Percentiles rank a stretch among this genome's conserved stretches.
These are phyloP conservation scores for Corythornis cristatus DNA, from an alignment of 2,113 vertebrate genomes.

Conservation along the genomic window DNA sequence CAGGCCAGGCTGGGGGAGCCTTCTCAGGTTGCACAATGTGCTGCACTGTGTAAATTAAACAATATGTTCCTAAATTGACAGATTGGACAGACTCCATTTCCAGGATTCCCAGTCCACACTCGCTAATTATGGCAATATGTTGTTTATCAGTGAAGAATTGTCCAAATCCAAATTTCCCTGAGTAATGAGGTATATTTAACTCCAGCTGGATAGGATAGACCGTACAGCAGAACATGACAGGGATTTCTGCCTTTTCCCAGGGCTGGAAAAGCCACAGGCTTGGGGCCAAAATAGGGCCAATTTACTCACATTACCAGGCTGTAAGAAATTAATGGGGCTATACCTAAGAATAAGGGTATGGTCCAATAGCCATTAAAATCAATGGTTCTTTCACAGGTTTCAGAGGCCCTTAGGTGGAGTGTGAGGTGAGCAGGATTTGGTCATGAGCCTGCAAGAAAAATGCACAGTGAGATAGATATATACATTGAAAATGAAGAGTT, in stretches of 20 bases:
- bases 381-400: background rate
- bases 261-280: constrained; percentile 33
- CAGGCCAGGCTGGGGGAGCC: background rate
- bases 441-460: background rate
- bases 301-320: background rate
- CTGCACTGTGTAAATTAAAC: constrained; percentile 43
- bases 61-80: constrained; percentile 26
- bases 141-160: constrained; percentile 59
- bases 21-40: constrained; percentile 18
- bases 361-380: background rate
- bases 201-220: constrained; percentile 62
- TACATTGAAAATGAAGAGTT: background rate
- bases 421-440: background rate
- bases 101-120: constrained; percentile 54
- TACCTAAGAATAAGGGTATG: background rate
- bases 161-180: constrained; percentile 64
- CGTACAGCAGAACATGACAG: constrained; percentile 7
- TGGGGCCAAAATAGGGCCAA: background rate
- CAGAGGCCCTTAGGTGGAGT: background rate
- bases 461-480: background rate
- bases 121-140: constrained; percentile 69
- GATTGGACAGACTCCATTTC: constrained; percentile 51
- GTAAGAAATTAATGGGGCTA: background rate
- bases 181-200: constrained; percentile 58
- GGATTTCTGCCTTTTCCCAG: constrained; percentile 41